Base-by-base conservation (phyloP, 2,888 invertebrate species). In the Micoletzkya japonica region DNA sequence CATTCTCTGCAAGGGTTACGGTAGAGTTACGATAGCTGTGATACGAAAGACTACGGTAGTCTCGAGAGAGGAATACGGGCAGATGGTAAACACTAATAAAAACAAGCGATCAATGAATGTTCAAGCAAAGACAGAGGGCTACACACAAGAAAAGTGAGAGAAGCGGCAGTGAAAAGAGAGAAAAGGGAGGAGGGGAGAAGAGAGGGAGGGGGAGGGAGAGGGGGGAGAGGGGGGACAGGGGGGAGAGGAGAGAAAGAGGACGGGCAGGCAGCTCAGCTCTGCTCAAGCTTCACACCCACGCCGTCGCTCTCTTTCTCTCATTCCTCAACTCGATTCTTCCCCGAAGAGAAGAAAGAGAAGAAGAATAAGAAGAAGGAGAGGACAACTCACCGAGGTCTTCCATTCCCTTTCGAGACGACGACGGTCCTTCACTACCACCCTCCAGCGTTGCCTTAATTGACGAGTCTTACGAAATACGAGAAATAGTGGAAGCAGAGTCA, bases 231-330 rank as follows among this genome's bases (percentile, higher is more conserved):
- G 44, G 20, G 14, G 44, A 44, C 20, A 10, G 20, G 44, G 20
- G 44, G 44, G 10, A 44, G 44, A 44, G 44, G 44, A 20, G 44
- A 14, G 20, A 44, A 20, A 44, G 20, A 44, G 20, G 44, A 44
- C 44, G 44, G 20, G 44, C 44, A 44, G 44, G 20, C 10, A 20
- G 14, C 20, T 44, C 14, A 44, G 44, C 39, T 28, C 59, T 39
- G 28, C 24, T 39, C 17, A 28, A 37, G 37, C 34, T 36, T 24
- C 59, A 39, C 20, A 59, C 59, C 59, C 34, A 59, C 37, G 44
- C 44, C 59, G 2, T 59, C 59, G 39, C 37, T 59, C 30, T 39
- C 59, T 36, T 59, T 24, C 24, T 39, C 39, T 39, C 39, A 10
- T 39, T 36, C 10, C 28, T 28, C 1, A 26, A 39, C 28, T 20